Conservation (phyloP, 2,797 vertebrate genomes). For the Podargus strigoides region DNA sequence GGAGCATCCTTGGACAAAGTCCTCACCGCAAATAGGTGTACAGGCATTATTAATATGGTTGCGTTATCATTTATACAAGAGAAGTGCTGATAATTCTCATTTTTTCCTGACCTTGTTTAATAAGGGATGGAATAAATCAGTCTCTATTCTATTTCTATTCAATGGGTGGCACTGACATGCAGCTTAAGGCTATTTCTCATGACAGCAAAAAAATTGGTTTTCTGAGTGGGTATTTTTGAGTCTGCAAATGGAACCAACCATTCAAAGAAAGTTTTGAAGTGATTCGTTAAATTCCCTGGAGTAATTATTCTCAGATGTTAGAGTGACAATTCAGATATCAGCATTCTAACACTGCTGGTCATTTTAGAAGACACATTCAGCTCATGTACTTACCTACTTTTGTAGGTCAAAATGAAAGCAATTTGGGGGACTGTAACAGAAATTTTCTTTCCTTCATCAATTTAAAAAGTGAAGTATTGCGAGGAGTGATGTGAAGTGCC, state of each 20-base stretch:
- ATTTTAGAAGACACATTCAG: neutral
- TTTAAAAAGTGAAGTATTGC: neutral
- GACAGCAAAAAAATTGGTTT: neutral
- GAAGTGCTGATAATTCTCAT: neutral
- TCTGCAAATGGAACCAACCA: neutral
- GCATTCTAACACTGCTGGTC: neutral
- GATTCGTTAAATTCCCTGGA: neutral
- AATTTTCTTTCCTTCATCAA: neutral
- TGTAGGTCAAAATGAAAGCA: neutral
- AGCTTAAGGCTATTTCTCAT: neutral
- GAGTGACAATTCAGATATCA: neutral
- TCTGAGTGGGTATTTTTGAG: neutral
- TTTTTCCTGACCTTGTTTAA: neutral
- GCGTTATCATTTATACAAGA: neutral
- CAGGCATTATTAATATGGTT: neutral
- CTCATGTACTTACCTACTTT: neutral
- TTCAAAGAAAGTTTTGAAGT: neutral
- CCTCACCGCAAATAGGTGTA: neutral
- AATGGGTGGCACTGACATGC: neutral
- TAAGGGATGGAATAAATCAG: neutral
- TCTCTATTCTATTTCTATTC: neutral
- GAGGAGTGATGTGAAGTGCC: neutral
- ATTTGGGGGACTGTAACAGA: neutral
- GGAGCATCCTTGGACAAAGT: neutral
- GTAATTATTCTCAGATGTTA: neutral